A percentile compares a stretch with the other conserved stretches of the same genome.
phyloP scores from a whole-genome alignment of 2,888 invertebrate species.

The Fragum whitleyi region DNA sequence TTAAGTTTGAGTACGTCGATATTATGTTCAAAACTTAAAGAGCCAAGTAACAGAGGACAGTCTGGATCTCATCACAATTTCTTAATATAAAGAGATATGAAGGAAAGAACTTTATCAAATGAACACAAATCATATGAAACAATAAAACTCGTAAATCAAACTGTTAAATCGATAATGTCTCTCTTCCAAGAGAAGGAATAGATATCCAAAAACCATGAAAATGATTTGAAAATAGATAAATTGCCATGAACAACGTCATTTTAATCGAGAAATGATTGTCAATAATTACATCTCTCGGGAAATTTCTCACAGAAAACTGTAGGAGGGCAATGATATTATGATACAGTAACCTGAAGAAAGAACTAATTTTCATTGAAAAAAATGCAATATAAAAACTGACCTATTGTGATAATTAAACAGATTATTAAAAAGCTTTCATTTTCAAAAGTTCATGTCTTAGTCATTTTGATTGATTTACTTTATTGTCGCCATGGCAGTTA shows the following conservation, averaged over 20 bases:
- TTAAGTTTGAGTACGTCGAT: no score
- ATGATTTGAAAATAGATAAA: slow-evolving; percentile 28
- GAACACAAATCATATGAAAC: background rate
- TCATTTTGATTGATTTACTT: no score
- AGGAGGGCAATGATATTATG: slow-evolving; percentile 6
- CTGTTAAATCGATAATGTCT: slow-evolving; percentile 3
- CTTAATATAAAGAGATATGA: background rate
- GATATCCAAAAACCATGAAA: slow-evolving; percentile 28
- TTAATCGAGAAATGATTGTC: slow-evolving; percentile 22
- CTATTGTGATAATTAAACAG: no score
- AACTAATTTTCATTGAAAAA: no score
- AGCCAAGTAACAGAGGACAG: no score
- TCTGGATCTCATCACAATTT: no score
- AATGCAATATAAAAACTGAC: no score
- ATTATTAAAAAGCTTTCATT: no score
- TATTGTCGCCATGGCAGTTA: no score
- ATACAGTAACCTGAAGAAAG: background rate
- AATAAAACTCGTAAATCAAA: slow-evolving; percentile 23
- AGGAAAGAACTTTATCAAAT: background rate
- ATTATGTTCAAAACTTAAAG: no score
- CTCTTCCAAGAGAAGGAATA: background rate
- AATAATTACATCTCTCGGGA: slow-evolving; percentile 24
- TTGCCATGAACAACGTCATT: slow-evolving; percentile 16
- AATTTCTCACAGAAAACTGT: slow-evolving; percentile 10
- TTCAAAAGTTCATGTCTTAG: no score